Evolutionary conservation across 2,888 invertebrate genomes (phyloP), one percentile per base, ranked within the genome.

Genomic region (Stenolophus ochropezus): DNA sequence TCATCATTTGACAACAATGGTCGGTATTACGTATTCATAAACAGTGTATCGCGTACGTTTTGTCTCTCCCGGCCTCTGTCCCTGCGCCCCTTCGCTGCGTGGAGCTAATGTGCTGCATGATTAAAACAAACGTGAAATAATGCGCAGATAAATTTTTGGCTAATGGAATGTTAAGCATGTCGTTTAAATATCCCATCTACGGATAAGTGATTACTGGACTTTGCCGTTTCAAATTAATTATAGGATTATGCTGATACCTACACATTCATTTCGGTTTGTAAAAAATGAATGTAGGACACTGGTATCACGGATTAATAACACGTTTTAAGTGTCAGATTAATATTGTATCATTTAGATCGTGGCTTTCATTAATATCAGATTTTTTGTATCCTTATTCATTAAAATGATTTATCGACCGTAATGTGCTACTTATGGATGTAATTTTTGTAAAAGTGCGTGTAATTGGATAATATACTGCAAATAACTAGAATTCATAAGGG

Each of bases 91-190:
- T 4, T 33, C 65, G 33, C 33, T 14, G 4, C 16, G 8, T n/a
- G 20, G 33, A 69, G 65, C 65, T 69, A 69, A 69, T 69, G 65
- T 69, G 65, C 65, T 75, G 75, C 49, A 58, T 78, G 78, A 78
- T 78, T 78, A 78, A 78, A 78, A 78, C 61, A 65, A 65, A 61
- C 78, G 78, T 78, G 78, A 61, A 78, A 78, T 78, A 47, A 78
- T 65, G 61, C 23, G 47, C 65, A 33, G 65, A 69, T 69, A 69
- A 33, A 69, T 69, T 49, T 79, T 79, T 53, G 69, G 79, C 27
- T 79, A 79, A 79, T 79, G 79, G 79, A 79, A 79, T 79, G 79
- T 79, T 79, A 79, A 79, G 53, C 69, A 53, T 71, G 69, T 49
- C 49, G 79, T 71, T 69, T 79, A 69, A 69, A 69, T 69, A 69